Conservation (phyloP, 2,888 invertebrate genomes). For the Macropis europaea region DNA sequence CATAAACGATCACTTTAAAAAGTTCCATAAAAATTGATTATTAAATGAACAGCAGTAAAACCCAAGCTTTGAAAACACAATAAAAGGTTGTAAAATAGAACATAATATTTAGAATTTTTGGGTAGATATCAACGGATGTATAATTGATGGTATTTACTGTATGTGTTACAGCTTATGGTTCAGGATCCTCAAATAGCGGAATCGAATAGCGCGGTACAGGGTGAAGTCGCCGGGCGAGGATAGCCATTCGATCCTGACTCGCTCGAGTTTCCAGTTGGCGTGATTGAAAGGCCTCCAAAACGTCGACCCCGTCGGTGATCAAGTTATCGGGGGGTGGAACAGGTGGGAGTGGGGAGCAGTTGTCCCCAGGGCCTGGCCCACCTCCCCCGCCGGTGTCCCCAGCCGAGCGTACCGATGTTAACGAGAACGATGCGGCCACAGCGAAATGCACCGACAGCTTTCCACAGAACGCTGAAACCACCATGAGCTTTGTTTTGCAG, state of each 20-base stretch:
- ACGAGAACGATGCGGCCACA: slow-evolving; percentile 40
- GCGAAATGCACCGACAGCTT: slow-evolving; percentile 32
- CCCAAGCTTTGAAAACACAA: too few relatives aligned
- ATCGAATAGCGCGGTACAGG: slow-evolving; percentile 48
- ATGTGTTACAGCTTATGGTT: slow-evolving; percentile 73
- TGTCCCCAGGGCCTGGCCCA: slow-evolving; percentile 72
- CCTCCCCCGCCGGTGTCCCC: slow-evolving; percentile 65
- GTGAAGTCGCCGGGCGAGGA: slow-evolving; percentile 44
- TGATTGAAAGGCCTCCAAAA: slow-evolving; percentile 76
- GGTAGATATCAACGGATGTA: too few relatives aligned
- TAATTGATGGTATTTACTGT: slow-evolving; percentile 2
- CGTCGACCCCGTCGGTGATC: slow-evolving; percentile 80
- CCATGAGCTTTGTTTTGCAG: slow-evolving; percentile 75
- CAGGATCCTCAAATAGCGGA: slow-evolving; percentile 75
- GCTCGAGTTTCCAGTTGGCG: slow-evolving; percentile 57
- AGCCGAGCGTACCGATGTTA: slow-evolving; percentile 42
- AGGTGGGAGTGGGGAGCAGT: slow-evolving; percentile 73
- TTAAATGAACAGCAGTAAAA: too few relatives aligned
- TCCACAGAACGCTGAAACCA: slow-evolving; percentile 60
- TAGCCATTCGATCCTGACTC: slow-evolving; percentile 48
- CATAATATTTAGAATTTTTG: too few relatives aligned
- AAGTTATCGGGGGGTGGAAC: slow-evolving; percentile 79
- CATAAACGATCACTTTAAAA: too few relatives aligned
- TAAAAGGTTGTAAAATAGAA: too few relatives aligned
- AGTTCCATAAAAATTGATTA: too few relatives aligned